A percentile compares a stretch with the other conserved stretches of the same genome.
These are phyloP conservation scores for Neoitamus cyanurus DNA, from an alignment of 2,888 invertebrate genomes.

Conservation along the genomic window DNA sequence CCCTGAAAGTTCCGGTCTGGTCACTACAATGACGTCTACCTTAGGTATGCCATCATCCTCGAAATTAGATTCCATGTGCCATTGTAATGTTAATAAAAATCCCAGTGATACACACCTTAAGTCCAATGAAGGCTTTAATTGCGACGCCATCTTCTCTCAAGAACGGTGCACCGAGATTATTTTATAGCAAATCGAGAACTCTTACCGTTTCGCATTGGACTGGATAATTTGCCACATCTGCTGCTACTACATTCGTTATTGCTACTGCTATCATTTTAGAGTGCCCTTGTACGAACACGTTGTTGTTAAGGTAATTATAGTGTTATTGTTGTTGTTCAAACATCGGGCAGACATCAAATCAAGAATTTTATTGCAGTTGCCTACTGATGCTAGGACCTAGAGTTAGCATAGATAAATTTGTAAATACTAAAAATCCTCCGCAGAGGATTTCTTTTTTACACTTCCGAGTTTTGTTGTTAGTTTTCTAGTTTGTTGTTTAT, in stretches of 20 bases:
- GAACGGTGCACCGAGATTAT: slow-evolving; percentile 64
- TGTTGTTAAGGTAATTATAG: slow-evolving; percentile 29
- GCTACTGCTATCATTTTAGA: slow-evolving; percentile 31
- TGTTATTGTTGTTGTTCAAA: slow-evolving; percentile 42
- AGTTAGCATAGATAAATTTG: background rate
- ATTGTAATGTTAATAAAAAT: slow-evolving; percentile 27
- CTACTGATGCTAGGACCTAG: background rate
- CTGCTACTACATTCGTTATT: slow-evolving; percentile 13
- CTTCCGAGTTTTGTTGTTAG: slow-evolving; percentile 18
- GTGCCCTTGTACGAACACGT: background rate
- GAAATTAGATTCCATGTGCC: slow-evolving; percentile 44
- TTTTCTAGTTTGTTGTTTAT: slow-evolving; percentile 25
- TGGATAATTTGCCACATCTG: background rate
- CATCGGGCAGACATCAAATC: slow-evolving; percentile 17
- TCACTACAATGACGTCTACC: slow-evolving; percentile 38
- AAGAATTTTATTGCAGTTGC: slow-evolving; percentile 21
- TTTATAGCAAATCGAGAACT: slow-evolving; percentile 59
- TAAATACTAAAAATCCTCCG: slow-evolving; percentile 25
- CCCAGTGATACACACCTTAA: slow-evolving; percentile 26
- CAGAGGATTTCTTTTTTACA: background rate
- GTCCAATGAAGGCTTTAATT: slow-evolving; percentile 58
- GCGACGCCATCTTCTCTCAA: slow-evolving; percentile 61
- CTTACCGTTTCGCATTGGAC: background rate
- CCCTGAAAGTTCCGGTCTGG: slow-evolving; percentile 40
- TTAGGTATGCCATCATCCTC: slow-evolving; percentile 46